Evolutionary conservation across 2,113 vertebrate species (phyloP), one percentile per base, ranked within the genome.

Genomic region (Psophia crepitans): DNA sequence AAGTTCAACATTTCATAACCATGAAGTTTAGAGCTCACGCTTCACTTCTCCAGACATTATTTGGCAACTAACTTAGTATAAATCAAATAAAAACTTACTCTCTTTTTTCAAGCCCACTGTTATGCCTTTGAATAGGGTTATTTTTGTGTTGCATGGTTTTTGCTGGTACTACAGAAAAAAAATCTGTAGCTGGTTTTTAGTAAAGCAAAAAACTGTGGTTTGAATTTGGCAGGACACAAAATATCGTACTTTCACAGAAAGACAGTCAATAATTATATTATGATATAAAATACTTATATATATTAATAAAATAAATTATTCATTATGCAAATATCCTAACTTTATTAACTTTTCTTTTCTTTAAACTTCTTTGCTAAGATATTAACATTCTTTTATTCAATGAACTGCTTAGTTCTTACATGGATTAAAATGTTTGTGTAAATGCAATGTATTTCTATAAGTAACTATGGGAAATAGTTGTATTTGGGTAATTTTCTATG

Each of bases 1-100:
- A 96, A 96, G 90, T 89, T 97, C 88, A 88, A 39, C 97, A 87
- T 97, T 97, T 95, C 71, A 95, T 83, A 93, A 97, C 87, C 58
- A 97, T 61, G 79, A 95, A 86, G 32, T 89, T 96, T 89, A 96
- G 43, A 93, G 57, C 24, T 84, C 64, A 69, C 39, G 69, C 80
- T 96, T 96, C 93, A 91, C 88, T 97, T 95, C 77, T 95, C n/a
- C 60, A 95, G 53, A 89, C 18, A 79, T 82, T 83, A 88, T 77
- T 82, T 86, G 71, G 81, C 48, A 96, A 91, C 87, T 90, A 95
- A 90, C 33, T 84, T 90, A 92, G 89, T 87, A 97, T 94, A 92
- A 96, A 93, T 96, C 22, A 95, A 92, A 87, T 90, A 92, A 97
- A 96, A 75, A 96, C 87, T 83, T 92, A 68, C 60, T 78, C 92